phyloP scores from a whole-genome alignment of 2,888 invertebrate genomes.

The Lissonota sp. region DNA sequence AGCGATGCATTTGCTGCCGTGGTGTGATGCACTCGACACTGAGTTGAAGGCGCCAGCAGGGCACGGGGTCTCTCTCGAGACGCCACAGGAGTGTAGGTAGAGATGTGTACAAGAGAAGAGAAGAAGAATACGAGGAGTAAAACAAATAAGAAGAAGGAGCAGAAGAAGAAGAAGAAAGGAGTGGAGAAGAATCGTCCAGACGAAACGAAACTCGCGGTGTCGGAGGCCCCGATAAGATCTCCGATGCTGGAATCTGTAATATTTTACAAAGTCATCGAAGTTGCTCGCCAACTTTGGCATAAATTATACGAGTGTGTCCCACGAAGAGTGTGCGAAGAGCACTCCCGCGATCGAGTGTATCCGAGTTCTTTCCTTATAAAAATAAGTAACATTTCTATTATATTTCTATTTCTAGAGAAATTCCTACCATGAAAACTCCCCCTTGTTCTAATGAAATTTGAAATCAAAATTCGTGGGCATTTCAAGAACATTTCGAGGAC shows the following conservation, averaged over 20 bases:
- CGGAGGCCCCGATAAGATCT: slow-evolving; percentile 78
- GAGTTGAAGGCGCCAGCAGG: slow-evolving; percentile 73
- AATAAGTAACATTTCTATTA: no score
- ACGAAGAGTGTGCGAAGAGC: slow-evolving; percentile 29
- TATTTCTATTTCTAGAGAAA: no score
- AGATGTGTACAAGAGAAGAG: slow-evolving; percentile 49
- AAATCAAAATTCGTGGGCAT: no score
- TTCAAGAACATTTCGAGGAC: no score
- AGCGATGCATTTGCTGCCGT: slow-evolving; percentile 30
- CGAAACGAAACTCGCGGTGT: slow-evolving; percentile 74
- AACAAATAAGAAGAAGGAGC: slow-evolving; percentile 53
- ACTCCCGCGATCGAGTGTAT: slow-evolving; percentile 38
- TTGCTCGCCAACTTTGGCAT: slow-evolving; percentile 81
- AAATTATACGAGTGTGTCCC: slow-evolving; percentile 76
- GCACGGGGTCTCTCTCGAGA: slow-evolving; percentile 53
- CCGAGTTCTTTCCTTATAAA: slow-evolving; percentile 56
- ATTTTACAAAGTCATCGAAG: slow-evolving; percentile 83
- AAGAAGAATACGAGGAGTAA: slow-evolving; percentile 41
- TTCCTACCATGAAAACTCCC: no score
- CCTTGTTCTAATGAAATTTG: no score
- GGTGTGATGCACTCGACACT: slow-evolving; percentile 71
- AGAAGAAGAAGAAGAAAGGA: slow-evolving; percentile 63
- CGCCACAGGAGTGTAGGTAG: slow-evolving; percentile 55
- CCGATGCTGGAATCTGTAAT: slow-evolving; percentile 79
- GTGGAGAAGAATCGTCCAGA: slow-evolving; percentile 72